These are phyloP conservation scores for Lasioglossum leucozonium DNA, from an alignment of 2,888 invertebrate species.

Conservation along the genomic window DNA sequence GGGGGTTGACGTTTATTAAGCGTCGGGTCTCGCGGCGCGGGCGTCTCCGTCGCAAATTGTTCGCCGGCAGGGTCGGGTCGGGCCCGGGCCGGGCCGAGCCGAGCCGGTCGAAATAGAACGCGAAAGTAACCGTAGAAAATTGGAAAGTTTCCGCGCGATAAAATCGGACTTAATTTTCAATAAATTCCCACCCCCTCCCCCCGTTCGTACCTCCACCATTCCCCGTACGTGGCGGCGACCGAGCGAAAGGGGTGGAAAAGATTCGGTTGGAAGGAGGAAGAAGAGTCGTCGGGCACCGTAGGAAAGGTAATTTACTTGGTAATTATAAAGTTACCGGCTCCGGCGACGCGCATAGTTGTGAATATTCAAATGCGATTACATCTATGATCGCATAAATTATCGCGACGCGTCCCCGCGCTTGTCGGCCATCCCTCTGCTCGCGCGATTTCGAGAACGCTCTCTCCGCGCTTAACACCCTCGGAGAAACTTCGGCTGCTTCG, in stretches of 20 bases:
- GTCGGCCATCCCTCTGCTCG: constrained; percentile 37
- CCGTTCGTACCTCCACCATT: not conserved
- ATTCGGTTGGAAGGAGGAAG: constrained; percentile 40
- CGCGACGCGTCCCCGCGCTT: constrained; percentile 59
- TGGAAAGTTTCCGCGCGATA: constrained; percentile 82
- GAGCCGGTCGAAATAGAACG: constrained; percentile 70
- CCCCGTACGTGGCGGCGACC: constrained; percentile 55
- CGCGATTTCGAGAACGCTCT: constrained; percentile 39
- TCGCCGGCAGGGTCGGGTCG: constrained; percentile 29
- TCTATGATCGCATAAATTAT: constrained; percentile 81
- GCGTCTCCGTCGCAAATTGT: constrained; percentile 66
- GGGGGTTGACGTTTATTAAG: constrained; percentile 67
- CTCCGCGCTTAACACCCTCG: constrained; percentile 47
- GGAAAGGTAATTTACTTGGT: constrained; percentile 80
- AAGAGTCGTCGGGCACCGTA: constrained; percentile 40
- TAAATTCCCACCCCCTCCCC: constrained; percentile 73
- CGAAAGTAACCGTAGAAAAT: constrained; percentile 79
- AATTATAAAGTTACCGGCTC: constrained; percentile 81
- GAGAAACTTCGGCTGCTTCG: constrained; percentile 48
- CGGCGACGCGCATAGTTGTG: constrained; percentile 79
- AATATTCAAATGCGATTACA: constrained; percentile 82
- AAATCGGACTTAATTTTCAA: constrained; percentile 83
- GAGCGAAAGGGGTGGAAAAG: constrained; percentile 29
- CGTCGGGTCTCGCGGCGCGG: constrained; percentile 21
- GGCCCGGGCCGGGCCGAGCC: not conserved